Evolutionary conservation across 2,888 invertebrate species (phyloP), one percentile per base, ranked within the genome.

Genomic region (Tricholauxania praeusta): DNA sequence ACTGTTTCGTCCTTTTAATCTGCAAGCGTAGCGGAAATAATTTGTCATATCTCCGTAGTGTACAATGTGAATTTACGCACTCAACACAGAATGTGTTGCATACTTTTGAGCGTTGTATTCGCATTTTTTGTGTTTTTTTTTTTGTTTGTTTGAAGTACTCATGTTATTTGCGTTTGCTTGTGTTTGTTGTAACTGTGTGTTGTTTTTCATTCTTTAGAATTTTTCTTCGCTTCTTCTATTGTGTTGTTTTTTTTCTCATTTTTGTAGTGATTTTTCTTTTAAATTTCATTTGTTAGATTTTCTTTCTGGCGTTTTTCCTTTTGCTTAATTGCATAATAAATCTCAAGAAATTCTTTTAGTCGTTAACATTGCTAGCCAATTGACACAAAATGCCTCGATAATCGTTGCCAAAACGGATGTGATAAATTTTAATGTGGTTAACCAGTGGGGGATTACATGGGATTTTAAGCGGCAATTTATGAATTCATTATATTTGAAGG

Each of bases 1-100:
- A 59, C 28, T 59, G 59, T 14, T n/a, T 59, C 53, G 53, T 19
- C 39, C 39, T 39, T 17, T 53, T n/a, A 53, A 19, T 49, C 17
- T 64, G 60, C 60, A 60, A 71, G 65, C 77, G 78, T 79, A 80
- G 75, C 80, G 80, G 80, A 80, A 79, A 78, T 78, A 78, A 80
- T 80, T 80, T 80, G 80, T 80, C 80, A 80, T 78, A 80, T 77
- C 72, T 39, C 10, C 8, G 7, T 10, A 39, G 39, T 39, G 39
- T 39, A 39, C 39, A 39, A 8, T 39, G 39, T 39, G 39, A 39
- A 39, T 39, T 39, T 47, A 7, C 19, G 48, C 48, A 32, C 55
- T 12, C 15, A 55, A 55, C 53, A 39, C 39, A 59, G 59, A 68
- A 55, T 59, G 49, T 68, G 47, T 17, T 48, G 55, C 47, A 48